Evolutionary conservation across 2,888 invertebrate genomes (phyloP).

Genomic region (Drosophila glabriapex): DNA sequence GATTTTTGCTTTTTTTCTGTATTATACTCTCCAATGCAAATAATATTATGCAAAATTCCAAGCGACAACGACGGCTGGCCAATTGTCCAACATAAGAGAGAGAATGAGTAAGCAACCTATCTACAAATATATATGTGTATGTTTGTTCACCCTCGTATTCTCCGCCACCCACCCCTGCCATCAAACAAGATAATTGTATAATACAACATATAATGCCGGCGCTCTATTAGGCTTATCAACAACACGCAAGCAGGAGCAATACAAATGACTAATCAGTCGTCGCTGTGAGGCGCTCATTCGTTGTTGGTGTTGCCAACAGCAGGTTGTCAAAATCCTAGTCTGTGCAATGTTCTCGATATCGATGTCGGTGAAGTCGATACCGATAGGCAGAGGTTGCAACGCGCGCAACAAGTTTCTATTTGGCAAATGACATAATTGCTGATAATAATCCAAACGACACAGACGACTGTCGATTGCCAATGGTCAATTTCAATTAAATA

Average conservation of each 20-base stretch:
- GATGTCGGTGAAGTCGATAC: constrained; percentile 34
- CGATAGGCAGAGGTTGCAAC: constrained; percentile 30
- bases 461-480: constrained; percentile 42
- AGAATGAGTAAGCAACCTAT: constrained; percentile 57
- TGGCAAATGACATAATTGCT: constrained; percentile 74
- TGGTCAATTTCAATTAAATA: constrained; percentile 66
- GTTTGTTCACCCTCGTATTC: constrained; percentile 13
- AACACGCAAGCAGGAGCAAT: constrained; percentile 58
- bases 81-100: constrained; percentile 34
- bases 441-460: constrained; percentile 60
- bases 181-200: constrained; percentile 66
- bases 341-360: constrained; percentile 24
- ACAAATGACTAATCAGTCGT: constrained; percentile 60
- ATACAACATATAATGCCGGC: constrained; percentile 69
- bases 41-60: constrained; percentile 71
- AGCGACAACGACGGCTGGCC: constrained; percentile 29
- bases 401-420: constrained; percentile 54
- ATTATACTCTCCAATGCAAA: constrained; percentile 47
- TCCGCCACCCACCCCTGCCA: constrained; percentile 28
- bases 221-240: constrained; percentile 76
- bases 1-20: constrained; percentile 64
- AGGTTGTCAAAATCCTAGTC: constrained; percentile 43
- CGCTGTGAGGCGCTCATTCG: constrained; percentile 10
- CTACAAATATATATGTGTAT: constrained; percentile 9
- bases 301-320: constrained; percentile 14